Percentiles rank a stretch among this genome's conserved stretches.
These are phyloP conservation scores for Enoplosus armatus DNA, from an alignment of 2,797 vertebrate genomes.

Conservation along the genomic window DNA sequence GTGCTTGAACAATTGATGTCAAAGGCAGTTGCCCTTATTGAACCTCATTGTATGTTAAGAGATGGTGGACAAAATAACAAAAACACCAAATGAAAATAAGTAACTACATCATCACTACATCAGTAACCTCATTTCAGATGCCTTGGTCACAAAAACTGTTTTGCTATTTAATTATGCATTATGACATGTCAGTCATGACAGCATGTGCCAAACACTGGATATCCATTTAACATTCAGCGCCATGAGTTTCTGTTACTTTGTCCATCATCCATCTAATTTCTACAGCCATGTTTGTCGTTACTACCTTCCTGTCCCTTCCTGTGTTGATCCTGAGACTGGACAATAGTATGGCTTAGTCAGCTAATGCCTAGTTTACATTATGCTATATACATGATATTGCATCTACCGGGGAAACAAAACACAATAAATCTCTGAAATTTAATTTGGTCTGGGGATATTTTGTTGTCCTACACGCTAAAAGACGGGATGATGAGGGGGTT, in stretches of 20 bases:
- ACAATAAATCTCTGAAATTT: constrained; percentile 24
- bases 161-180: neutral
- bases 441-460: constrained; percentile 9
- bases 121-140: constrained; percentile 4
- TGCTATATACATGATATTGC: constrained; percentile 21
- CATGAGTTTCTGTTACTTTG: constrained; percentile 20
- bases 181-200: too few species aligned
- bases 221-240: neutral
- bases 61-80: constrained; percentile 28
- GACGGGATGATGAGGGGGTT: neutral
- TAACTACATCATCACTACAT: constrained; percentile 1
- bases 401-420: constrained; percentile 28
- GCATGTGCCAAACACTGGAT: neutral
- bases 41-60: neutral
- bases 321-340: constrained; percentile 50
- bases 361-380: constrained; percentile 33
- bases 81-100: neutral
- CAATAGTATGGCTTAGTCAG: constrained; percentile 50
- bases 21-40: neutral
- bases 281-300: neutral
- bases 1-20: neutral
- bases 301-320: constrained; percentile 8
- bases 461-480: neutral
- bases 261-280: constrained; percentile 13
- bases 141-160: constrained; percentile 15